Base-by-base conservation (phyloP, 2,888 invertebrate species). In the Chironomus riparius region DNA sequence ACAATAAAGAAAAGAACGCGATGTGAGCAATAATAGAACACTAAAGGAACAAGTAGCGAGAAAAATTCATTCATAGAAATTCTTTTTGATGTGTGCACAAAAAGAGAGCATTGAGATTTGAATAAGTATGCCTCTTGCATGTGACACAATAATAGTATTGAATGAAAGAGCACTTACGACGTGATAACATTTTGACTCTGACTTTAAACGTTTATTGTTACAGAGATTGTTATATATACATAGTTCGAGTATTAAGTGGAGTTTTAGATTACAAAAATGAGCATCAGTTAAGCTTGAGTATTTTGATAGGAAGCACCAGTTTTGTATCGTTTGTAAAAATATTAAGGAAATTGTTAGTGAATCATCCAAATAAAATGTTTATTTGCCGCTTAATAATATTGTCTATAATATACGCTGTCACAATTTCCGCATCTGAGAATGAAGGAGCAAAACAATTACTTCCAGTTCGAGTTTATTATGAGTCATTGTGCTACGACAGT, bases 401-500 rank as follows among this genome's bases (percentile, higher is more conserved):
- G 3, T 4, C 12, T 50, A 18, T 72, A 56, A 5, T 70, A 56
- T 70, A 24, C 24, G 5, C 18, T 50, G 13, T 5, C 22, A 47
- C 21, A 24, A 1, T n/a, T 15, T 28, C 62, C 12, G 6, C 10
- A 71, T 56, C 18, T 47, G 28, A 24, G 4, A 62, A 15, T 13
- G 12, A 28, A n/a, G 21, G 24, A 2, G 12, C 22, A 65, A 47
- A 65, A 12, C 80, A 78, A 50, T 38, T 38, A 38, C 77, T 83
- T 3, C 77, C 80, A 13, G 78, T 83, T 24, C 81, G 81, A 70
- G 77, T 84, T 4, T 83, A 82, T 78, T 84, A 84, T 78, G 84
- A 84, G 77, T 78, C 83, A 0, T 79, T 83, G 2, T 84, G 84
- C 50, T 79, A 80, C 4, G 83, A 83, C 28, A 83, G 84, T 78